These are phyloP conservation scores for Zaprionus taronus DNA, from an alignment of 1,140 invertebrate species.

Conservation along the genomic window DNA sequence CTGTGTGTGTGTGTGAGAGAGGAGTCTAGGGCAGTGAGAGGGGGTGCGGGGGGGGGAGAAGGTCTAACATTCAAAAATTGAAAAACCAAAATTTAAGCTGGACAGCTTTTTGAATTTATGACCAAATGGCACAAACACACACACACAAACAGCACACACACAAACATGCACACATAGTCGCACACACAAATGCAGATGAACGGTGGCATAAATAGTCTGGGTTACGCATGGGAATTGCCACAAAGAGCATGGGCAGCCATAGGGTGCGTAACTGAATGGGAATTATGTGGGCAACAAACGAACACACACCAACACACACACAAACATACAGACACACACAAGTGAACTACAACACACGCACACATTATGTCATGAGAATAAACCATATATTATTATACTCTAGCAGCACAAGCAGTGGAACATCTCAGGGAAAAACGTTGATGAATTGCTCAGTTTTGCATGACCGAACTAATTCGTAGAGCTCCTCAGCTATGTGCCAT, in stretches of 20 bases:
- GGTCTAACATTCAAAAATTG: conserved; percentile 80
- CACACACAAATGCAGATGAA: conserved; percentile 6
- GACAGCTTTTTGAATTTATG: conserved; percentile 82
- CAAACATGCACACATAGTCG: conserved; percentile 26
- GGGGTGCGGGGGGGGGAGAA: conserved; percentile 19
- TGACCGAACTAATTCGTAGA: conserved; percentile 30
- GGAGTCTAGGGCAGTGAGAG: neutral
- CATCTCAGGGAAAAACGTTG: conserved; percentile 53
- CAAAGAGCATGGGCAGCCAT: conserved; percentile 28
- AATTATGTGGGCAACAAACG: conserved; percentile 46
- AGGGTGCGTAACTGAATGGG: conserved; percentile 65
- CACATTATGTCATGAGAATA: conserved; percentile 68
- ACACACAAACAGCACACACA: conserved; percentile 15
- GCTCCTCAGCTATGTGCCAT: neutral
- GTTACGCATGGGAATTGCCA: conserved; percentile 77
- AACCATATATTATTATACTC: conserved; percentile 66
- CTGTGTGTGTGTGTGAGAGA: neutral
- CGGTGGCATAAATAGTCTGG: conserved; percentile 49
- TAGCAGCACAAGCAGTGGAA: conserved; percentile 1
- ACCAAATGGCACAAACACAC: conserved; percentile 69
- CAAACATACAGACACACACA: conserved; percentile 1
- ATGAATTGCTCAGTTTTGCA: conserved; percentile 66
- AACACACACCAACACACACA: conserved; percentile 10
- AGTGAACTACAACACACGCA: conserved; percentile 21
- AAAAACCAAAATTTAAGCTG: conserved; percentile 82